Percentiles rank a stretch among this genome's conserved stretches.
These are phyloP conservation scores for Thelaira solivaga DNA, from an alignment of 2,888 invertebrate genomes.

Conservation along the genomic window DNA sequence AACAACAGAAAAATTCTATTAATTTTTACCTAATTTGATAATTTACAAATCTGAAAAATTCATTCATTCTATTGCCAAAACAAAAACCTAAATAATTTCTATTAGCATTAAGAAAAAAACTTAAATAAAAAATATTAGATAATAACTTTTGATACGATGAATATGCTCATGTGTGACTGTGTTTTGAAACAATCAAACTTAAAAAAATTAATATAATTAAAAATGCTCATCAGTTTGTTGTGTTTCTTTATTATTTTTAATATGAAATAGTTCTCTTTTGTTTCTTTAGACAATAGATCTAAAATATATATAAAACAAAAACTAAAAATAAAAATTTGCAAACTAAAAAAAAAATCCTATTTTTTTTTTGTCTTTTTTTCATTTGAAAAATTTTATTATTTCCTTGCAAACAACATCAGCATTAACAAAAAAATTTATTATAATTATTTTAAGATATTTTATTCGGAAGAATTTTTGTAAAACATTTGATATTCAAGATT, in stretches of 20 bases:
- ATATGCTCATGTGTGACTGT: background rate
- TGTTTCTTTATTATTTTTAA: too few relatives aligned
- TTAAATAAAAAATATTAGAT: conserved; percentile 40
- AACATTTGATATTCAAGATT: conserved; percentile 34
- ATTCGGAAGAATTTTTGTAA: conserved; percentile 20
- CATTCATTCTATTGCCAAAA: conserved; percentile 13
- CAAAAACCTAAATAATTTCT: background rate
- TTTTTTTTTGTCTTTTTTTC: background rate
- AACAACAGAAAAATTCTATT: background rate
- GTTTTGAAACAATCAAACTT: too few relatives aligned
- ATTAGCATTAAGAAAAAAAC: background rate
- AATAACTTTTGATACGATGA: conserved; percentile 2
- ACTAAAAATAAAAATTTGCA: conserved; percentile 20
- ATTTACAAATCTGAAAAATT: background rate
- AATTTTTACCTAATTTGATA: conserved; percentile 34
- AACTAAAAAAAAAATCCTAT: background rate
- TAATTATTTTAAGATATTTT: conserved; percentile 34
- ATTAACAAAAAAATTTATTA: conserved; percentile 33
- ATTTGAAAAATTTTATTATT: conserved; percentile 18
- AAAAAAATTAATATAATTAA: too few relatives aligned
- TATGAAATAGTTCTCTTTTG: too few relatives aligned
- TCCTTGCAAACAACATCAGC: conserved; percentile 45
- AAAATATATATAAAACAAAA: conserved; percentile 9
- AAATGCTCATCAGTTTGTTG: too few relatives aligned
- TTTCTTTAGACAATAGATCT: too few relatives aligned